A percentile compares a stretch with the other conserved stretches of the same genome.
Evolutionary conservation across 2,797 vertebrate genomes (phyloP).

Genomic region (Chaetodon trifasciatus): DNA sequence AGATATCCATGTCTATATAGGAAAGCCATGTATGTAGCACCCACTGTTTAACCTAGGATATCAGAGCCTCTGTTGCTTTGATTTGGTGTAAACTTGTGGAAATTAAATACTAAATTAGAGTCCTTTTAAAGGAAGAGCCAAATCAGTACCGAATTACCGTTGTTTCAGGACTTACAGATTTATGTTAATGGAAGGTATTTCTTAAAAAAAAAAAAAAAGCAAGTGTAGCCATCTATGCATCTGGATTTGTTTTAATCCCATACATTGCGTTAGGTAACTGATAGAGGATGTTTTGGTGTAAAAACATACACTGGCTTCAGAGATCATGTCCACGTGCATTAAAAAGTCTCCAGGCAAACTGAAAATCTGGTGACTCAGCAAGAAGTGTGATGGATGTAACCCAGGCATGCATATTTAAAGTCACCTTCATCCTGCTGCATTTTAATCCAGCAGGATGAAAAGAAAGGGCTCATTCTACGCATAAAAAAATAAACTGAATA

Average conservation of each 20-base stretch:
- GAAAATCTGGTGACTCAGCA: conserved; percentile 48
- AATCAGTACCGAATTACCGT: not conserved
- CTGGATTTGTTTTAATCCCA: not conserved
- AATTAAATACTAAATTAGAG: too few relatives aligned
- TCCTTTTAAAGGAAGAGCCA: not conserved
- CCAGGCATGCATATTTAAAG: not conserved
- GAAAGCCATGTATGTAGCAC: too few relatives aligned
- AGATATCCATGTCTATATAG: too few relatives aligned
- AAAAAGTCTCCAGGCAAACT: not conserved
- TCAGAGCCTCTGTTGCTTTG: not conserved
- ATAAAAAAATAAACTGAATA: not conserved
- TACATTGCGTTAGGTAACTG: not conserved
- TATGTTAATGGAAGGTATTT: not conserved
- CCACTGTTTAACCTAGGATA: not conserved
- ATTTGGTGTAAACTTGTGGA: not conserved
- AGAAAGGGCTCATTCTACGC: accelerated
- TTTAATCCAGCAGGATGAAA: not conserved
- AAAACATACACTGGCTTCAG: not conserved
- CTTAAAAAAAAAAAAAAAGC: not conserved
- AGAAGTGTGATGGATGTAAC: conserved; percentile 7
- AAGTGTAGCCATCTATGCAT: not conserved
- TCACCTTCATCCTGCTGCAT: too few relatives aligned
- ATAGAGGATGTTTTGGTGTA: not conserved
- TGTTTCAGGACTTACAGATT: not conserved
- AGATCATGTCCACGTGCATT: not conserved